A percentile compares a stretch with the other conserved stretches of the same genome.
These are phyloP conservation scores for Ciconia boyciana DNA, from an alignment of 2,113 vertebrate species.

Conservation along the genomic window DNA sequence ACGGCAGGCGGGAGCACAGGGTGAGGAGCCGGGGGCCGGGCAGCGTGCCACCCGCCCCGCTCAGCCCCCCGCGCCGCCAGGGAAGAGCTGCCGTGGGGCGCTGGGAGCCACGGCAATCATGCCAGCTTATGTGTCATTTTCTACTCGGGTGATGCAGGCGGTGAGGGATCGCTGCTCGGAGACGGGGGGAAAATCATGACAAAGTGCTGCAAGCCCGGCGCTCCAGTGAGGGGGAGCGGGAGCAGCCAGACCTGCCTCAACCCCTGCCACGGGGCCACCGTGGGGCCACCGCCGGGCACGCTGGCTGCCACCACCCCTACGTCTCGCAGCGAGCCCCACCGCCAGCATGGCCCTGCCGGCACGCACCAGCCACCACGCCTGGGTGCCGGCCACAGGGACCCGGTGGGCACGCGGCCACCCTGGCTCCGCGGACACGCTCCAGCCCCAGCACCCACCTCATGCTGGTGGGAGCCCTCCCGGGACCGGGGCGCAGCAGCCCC, in stretches of 20 bases:
- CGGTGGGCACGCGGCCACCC: background rate
- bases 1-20: too few species aligned
- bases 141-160: background rate
- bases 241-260: background rate
- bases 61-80: fast-evolving
- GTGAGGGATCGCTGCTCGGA: background rate
- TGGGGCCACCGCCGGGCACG: background rate
- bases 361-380: fast-evolving
- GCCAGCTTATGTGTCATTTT: conserved; percentile 1
- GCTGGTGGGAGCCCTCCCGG: fast-evolving
- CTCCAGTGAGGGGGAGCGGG: background rate
- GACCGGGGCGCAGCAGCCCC: background rate
- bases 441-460: background rate
- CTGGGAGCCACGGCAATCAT: background rate
- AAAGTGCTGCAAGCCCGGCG: background rate
- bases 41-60: background rate
- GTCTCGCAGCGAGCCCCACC: background rate
- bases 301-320: background rate
- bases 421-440: background rate
- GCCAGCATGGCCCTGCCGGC: background rate
- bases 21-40: background rate
- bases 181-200: background rate
- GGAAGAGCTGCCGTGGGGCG: background rate
- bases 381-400: background rate
- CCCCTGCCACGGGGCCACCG: too few species aligned